A percentile compares a stretch with the other conserved stretches of the same genome.
Evolutionary conservation across 2,797 vertebrate genomes (phyloP).

Genomic region (Anolis apletophallus): DNA sequence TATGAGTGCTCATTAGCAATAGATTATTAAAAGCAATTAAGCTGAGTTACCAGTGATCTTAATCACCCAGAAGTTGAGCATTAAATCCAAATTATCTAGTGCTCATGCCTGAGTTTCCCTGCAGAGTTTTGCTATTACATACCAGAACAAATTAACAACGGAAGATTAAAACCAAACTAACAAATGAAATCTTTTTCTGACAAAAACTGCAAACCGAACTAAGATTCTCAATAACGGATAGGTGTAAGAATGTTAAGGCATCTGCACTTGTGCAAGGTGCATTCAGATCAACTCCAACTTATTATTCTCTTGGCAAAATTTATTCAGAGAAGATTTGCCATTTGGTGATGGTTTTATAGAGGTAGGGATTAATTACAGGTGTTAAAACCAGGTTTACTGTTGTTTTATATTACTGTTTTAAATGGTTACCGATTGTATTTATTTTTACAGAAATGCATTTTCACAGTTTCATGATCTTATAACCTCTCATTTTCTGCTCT

Average conservation of each 20-base stretch:
- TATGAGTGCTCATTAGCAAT: slow-evolving; percentile 33
- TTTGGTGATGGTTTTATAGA: neutral
- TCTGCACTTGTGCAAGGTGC: too few relatives aligned
- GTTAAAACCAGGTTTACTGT: neutral
- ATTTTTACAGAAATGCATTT: neutral
- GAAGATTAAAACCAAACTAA: slow-evolving; percentile 16
- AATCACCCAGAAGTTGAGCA: slow-evolving; percentile 32
- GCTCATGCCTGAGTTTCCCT: slow-evolving; percentile 6
- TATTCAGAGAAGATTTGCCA: neutral
- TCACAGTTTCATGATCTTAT: neutral
- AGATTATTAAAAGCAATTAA: slow-evolving; percentile 36
- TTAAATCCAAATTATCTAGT: slow-evolving; percentile 12
- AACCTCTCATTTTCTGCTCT: too few relatives aligned
- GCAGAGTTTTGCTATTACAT: slow-evolving; percentile 7
- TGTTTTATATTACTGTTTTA: neutral
- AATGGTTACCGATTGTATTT: neutral
- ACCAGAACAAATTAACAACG: slow-evolving; percentile 14
- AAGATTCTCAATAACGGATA: neutral
- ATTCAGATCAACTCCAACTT: too few relatives aligned
- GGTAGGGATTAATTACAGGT: too few relatives aligned
- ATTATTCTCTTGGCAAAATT: too few relatives aligned
- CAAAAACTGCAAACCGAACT: slow-evolving; percentile 1
- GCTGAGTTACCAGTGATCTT: slow-evolving; percentile 32
- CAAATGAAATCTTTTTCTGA: slow-evolving; percentile 10
- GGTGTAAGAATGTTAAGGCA: neutral